Evolutionary conservation across 2,888 invertebrate species (phyloP).

Genomic region (Drosophila melanosoma): DNA sequence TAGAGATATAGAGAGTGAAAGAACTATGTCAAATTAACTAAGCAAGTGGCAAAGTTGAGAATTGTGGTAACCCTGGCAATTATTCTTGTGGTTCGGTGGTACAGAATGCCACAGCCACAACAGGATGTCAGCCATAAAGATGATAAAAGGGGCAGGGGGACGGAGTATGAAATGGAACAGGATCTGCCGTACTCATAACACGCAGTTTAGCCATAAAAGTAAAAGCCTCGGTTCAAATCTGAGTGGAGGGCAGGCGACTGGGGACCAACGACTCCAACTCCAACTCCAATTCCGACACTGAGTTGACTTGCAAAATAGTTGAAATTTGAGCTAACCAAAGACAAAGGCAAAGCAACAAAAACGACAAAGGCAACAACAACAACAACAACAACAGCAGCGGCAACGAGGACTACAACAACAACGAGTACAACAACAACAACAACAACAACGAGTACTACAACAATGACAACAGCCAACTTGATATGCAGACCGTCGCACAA

Average conservation of each 20-base stretch:
- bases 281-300: conserved; percentile 9
- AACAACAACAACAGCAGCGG: neutral
- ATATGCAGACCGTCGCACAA: conserved; percentile 65
- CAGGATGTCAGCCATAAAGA: conserved; percentile 28
- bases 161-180: neutral
- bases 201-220: conserved; percentile 51
- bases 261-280: conserved; percentile 8
- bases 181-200: conserved; percentile 15
- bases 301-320: conserved; percentile 78
- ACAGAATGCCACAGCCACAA: conserved; percentile 31
- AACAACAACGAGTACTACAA: neutral
- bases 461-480: conserved; percentile 53
- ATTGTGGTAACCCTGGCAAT: conserved; percentile 49
- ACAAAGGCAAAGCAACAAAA: conserved; percentile 58
- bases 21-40: conserved; percentile 40
- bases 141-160: neutral
- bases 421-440: neutral
- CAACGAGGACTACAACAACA: neutral
- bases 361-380: neutral
- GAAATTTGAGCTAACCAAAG: conserved; percentile 55
- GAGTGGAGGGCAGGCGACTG: conserved; percentile 22
- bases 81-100: conserved; percentile 56
- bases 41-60: conserved; percentile 20
- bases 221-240: conserved; percentile 47
- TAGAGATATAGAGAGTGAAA: neutral